Conservation (phyloP, 1,140 invertebrate species). For the Euwallacea fornicatus region DNA sequence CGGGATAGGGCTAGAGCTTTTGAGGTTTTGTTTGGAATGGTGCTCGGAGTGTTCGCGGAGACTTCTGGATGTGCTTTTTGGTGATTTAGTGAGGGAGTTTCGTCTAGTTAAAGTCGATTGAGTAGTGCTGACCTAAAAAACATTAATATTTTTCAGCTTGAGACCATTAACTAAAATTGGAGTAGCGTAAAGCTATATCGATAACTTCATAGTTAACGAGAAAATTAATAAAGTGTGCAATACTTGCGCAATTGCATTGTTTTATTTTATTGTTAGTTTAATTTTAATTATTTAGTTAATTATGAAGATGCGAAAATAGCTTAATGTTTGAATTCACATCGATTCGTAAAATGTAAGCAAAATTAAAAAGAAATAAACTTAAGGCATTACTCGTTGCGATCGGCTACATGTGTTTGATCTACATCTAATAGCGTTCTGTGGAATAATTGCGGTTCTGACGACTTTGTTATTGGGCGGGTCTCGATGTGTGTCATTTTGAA, state of each 20-base stretch:
- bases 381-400: constrained; percentile 45
- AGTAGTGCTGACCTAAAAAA: constrained; percentile 37
- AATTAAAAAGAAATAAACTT: too few species aligned
- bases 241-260: too few species aligned
- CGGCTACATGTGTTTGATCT: constrained; percentile 52
- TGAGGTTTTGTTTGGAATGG: constrained; percentile 41
- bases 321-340: too few species aligned
- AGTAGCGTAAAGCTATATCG: too few species aligned
- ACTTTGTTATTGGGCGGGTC: constrained; percentile 61
- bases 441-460: constrained; percentile 63
- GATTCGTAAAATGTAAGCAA: too few species aligned
- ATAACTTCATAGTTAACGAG: too few species aligned
- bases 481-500: constrained; percentile 71
- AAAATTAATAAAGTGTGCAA: too few species aligned
- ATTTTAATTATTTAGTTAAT: background rate
- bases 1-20: constrained; percentile 43
- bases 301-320: too few species aligned
- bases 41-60: constrained; percentile 30
- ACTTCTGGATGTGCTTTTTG: constrained; percentile 38
- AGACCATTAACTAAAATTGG: too few species aligned
- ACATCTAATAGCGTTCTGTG: constrained; percentile 69
- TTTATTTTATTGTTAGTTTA: background rate
- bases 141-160: background rate
- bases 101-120: constrained; percentile 45
- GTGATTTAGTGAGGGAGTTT: constrained; percentile 48